Base-by-base conservation (phyloP, 1,140 invertebrate species). In the Pogonognathellus flavescens region DNA sequence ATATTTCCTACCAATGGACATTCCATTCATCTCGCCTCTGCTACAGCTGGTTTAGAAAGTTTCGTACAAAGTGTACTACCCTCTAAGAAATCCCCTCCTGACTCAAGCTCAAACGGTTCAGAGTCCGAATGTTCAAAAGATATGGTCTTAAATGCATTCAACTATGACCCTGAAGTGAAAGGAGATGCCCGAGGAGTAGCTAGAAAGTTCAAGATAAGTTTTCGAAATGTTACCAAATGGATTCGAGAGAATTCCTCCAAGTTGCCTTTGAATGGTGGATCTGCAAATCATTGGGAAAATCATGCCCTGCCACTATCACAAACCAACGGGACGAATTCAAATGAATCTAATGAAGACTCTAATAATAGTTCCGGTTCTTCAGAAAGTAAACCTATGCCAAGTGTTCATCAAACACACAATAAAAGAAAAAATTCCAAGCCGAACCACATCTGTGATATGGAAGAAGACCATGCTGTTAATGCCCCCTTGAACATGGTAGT, bases 401-500 rank as follows among this genome's bases (percentile, higher is more conserved):
- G 53, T 41, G 41, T 50, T 18, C n/a, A 66, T 16, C 72, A 59
- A 55, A 80, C 70, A 16, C 49, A 84, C n/a, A 88, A 88, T 59
- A 87, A 87, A 41, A 80, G 88, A 22, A 88, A 88, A 20, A 88
- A 88, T 84, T 84, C 88, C 49, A 88, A 88, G 31, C 88, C 88
- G 60, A 88, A 88, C 85, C 88, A 88, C 85, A 88, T 88, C 86
- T 88, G 88, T 88, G 88, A 88, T 88, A 87, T 87, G 62, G 76
- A 85, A 59, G 83, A 87, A 50, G 86, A 86, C 18, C 84, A 82
- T 25, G 60, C 16, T 22, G 66, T 55, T 13, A 86, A 86, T 81
- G 83, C 55, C 8, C 86, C 88, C n/a, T 52, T 88, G 0, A 86
- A 88, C 76, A 88, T 88, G 88, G 86, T 87, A 50, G 84, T 88